A percentile compares a stretch with the other conserved stretches of the same genome.
phyloP scores from a whole-genome alignment of 2,888 invertebrate genomes.

The Scaptomyza tumidula region DNA sequence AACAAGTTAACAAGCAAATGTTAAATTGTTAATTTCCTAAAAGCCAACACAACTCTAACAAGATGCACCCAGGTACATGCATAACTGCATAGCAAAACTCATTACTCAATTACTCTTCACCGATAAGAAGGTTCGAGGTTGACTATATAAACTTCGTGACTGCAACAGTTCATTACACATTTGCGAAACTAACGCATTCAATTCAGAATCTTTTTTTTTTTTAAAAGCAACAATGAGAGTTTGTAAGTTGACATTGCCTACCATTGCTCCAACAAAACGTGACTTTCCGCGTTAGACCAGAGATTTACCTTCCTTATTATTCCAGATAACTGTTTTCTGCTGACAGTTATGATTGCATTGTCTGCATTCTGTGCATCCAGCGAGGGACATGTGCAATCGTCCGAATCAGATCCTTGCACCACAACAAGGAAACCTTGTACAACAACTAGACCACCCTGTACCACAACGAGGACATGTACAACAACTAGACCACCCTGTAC shows the following conservation, averaged over 20 bases:
- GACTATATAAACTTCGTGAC: conserved; percentile 27
- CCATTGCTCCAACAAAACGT: not conserved
- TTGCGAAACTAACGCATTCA: conserved; percentile 5
- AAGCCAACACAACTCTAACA: conserved; percentile 15
- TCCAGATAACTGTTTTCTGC: conserved; percentile 48
- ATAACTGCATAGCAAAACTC: conserved; percentile 17
- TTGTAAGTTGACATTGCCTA: conserved; percentile 35
- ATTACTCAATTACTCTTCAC: conserved; percentile 12
- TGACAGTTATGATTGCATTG: conserved; percentile 35
- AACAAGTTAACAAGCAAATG: conserved; percentile 10
- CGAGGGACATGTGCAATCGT: conserved; percentile 12
- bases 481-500: conserved; percentile 4
- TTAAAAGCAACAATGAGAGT: conserved; percentile 40
- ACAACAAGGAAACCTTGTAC: conserved; percentile 2
- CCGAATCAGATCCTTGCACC: conserved; percentile 2
- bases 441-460: conserved; percentile 3
- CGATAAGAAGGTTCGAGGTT: conserved; percentile 35
- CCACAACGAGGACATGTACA: not conserved
- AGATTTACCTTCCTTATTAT: not conserved
- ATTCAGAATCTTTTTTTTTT: conserved; percentile 3
- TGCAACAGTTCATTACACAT: conserved; percentile 14
- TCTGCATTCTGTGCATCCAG: conserved; percentile 23
- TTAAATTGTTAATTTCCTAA: conserved; percentile 35
- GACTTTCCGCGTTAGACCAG: not conserved
- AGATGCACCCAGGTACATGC: not conserved